Evolutionary conservation across 2,113 vertebrate genomes (phyloP), one percentile per base, ranked within the genome.

Genomic region (Dascyllus trimaculatus): DNA sequence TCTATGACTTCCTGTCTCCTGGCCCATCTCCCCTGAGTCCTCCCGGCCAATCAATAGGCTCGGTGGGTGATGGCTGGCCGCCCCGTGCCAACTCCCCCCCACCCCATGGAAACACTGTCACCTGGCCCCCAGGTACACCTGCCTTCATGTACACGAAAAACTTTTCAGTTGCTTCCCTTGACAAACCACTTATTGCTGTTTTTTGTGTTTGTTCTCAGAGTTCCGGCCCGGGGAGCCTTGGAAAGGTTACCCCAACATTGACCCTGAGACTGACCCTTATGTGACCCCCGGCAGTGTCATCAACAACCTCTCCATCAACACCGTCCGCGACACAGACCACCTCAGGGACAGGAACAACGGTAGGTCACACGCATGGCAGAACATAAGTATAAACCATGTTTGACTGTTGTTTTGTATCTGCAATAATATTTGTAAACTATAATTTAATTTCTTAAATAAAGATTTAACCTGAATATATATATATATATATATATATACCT

Each of bases 291-390:
- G 98, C 93, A 99, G 98, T 96, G 98, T 99, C 96, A 97, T 98
- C 90, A 99, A 99, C 95, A 98, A 96, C 96, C 96, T 99, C 75
- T 99, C 98, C 93, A 96, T 99, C 95, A 98, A 97, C 95, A 99
- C 98, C 97, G 98, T 98, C 96, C 97, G 98, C 92, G 98, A 99
- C 95, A 97, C 97, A 92, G 98, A 99, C 95, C 98, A 98, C 97
- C 98, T 99, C 97, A 98, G 98, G 97, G 98, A 99, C 96, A 97
- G 97, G 96, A 99, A 96, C 95, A 98, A 95, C 95, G 98, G 98
- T 99, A 93, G 0, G 68, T 6, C 35, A 43, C 26, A n/a, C 10
- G 32, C 5, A 24, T 5, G 3, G 5, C 9, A 35, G 32, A 35
- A 35, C 32, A 35, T 1, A 35, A 35, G 32, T 4, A 19, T 48